Conservation (phyloP, 1,140 invertebrate genomes). For the Papilio xuthus region DNA sequence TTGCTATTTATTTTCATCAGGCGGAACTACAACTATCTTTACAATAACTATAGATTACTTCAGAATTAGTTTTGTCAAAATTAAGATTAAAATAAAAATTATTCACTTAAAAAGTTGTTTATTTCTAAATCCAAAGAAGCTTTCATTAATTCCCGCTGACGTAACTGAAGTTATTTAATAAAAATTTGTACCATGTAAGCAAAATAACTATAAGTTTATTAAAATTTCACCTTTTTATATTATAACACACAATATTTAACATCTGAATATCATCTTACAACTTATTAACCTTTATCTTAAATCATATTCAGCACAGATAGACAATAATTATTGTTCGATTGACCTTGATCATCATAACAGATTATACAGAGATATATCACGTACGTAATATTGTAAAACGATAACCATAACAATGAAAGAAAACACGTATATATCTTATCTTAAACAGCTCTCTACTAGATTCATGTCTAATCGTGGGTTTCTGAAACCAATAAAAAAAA, state of each 20-base stretch:
- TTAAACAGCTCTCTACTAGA: background rate
- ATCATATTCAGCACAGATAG: background rate
- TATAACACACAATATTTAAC: background rate
- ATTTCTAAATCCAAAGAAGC: background rate
- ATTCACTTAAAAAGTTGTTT: background rate
- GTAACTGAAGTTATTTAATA: no score
- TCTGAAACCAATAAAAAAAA: no score
- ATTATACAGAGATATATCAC: background rate
- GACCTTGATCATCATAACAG: background rate
- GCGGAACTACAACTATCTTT: background rate
- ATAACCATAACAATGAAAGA: background rate
- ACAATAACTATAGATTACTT: background rate
- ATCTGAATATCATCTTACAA: background rate
- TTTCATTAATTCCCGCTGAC: background rate
- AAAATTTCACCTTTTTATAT: background rate
- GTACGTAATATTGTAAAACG: background rate
- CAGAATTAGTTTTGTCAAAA: background rate
- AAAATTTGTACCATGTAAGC: no score
- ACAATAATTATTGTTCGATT: slow-evolving; percentile 3
- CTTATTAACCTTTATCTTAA: background rate
- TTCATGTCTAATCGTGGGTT: background rate
- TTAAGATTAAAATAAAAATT: background rate
- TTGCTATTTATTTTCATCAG: background rate
- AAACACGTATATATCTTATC: background rate
- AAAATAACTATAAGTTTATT: no score